Conservation (phyloP, 2,888 invertebrate genomes). For the Endotricha flammealis region DNA sequence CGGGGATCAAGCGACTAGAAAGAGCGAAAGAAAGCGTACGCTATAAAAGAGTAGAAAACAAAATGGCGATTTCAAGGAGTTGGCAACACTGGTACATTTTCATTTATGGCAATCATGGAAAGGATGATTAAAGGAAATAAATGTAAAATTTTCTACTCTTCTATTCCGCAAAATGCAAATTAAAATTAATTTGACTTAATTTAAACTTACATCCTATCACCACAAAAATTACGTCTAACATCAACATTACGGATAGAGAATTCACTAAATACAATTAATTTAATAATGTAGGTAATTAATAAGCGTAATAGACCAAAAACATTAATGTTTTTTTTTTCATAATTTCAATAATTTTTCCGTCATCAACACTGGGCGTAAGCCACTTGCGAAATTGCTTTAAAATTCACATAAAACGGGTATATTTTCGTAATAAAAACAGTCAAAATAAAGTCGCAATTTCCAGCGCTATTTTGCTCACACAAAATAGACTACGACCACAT, state of each 20-base stretch:
- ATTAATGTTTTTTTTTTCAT: constrained; percentile 59
- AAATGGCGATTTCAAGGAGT: no score
- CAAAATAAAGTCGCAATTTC: no score
- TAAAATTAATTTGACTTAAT: constrained; percentile 15
- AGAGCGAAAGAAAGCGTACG: constrained; percentile 2
- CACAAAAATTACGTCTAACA: constrained; percentile 59
- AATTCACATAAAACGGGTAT: no score
- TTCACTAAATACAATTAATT: constrained; percentile 66
- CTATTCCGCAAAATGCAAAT: constrained; percentile 13
- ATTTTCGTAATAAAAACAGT: no score
- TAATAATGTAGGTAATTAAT: constrained; percentile 73
- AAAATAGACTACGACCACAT: no score
- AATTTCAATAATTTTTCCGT: constrained; percentile 27
- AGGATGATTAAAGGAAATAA: no score
- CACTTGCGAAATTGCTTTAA: constrained; percentile 40
- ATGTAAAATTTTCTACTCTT: no score
- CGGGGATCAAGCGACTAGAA: constrained; percentile 11
- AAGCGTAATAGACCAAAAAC: constrained; percentile 78
- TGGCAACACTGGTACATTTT: no score
- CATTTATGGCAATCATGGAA: no score
- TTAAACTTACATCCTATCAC: constrained; percentile 24
- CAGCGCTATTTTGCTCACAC: no score
- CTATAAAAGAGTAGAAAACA: no score
- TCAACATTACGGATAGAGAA: constrained; percentile 65
- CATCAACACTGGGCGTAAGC: constrained; percentile 32